Evolutionary conservation across 2,797 vertebrate species (phyloP).

Genomic region (Parauchenoglanis punctatus): DNA sequence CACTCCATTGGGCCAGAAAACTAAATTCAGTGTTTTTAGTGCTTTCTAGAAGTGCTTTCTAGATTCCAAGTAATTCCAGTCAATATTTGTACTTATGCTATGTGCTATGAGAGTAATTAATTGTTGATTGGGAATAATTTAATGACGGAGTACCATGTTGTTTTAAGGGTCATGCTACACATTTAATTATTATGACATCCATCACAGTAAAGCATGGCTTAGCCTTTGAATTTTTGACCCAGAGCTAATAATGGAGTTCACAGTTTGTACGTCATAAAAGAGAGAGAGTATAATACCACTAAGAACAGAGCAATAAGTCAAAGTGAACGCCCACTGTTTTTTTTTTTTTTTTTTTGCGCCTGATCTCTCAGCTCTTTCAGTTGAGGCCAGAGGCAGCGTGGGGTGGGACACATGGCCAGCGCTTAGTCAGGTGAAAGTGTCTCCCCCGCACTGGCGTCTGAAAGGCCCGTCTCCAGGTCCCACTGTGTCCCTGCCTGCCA

Average conservation of each 20-base stretch:
- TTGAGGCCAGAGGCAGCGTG: slow-evolving; percentile 43
- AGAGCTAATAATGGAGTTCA: slow-evolving; percentile 41
- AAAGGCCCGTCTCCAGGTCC: slow-evolving; percentile 75
- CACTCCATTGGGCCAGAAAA: slow-evolving; percentile 4
- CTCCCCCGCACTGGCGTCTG: slow-evolving; percentile 61
- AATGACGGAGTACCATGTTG: slow-evolving; percentile 38
- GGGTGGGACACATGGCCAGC: slow-evolving; percentile 60
- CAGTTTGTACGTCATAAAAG: slow-evolving; percentile 32
- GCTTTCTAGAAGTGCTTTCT: not conserved
- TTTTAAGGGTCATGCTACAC: slow-evolving; percentile 23
- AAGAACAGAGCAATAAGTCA: slow-evolving; percentile 50
- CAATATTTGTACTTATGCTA: slow-evolving; percentile 28
- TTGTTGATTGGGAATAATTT: slow-evolving; percentile 26
- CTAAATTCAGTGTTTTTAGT: not conserved
- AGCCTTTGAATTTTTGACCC: slow-evolving; percentile 36
- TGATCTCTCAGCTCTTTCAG: slow-evolving; percentile 46
- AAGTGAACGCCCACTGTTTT: slow-evolving; percentile 42
- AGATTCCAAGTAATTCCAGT: slow-evolving; percentile 23
- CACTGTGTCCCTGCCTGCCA: slow-evolving; percentile 73
- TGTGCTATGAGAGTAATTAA: slow-evolving; percentile 38
- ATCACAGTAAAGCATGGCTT: slow-evolving; percentile 32
- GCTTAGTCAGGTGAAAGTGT: slow-evolving; percentile 56
- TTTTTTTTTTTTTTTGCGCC: slow-evolving; percentile 14
- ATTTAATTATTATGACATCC: slow-evolving; percentile 42
- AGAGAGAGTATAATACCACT: slow-evolving; percentile 30